Conservation (phyloP, 2,113 vertebrate genomes). For the Platanista minor region DNA sequence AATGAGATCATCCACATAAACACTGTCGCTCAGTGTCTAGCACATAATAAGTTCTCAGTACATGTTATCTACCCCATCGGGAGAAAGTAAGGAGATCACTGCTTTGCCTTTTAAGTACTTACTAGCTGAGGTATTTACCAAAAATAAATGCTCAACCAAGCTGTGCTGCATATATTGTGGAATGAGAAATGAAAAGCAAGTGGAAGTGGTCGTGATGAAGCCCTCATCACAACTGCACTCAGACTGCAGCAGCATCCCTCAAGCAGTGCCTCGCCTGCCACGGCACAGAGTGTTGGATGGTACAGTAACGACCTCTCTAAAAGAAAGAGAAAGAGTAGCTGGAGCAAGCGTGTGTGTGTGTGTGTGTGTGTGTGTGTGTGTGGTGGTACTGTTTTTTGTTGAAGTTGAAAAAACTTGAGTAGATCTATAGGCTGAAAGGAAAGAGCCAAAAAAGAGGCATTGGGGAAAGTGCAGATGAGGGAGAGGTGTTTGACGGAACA, state of each 20-base stretch:
- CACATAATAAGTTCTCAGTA: neutral
- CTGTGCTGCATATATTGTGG: neutral
- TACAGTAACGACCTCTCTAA: neutral
- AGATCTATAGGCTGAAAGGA: neutral
- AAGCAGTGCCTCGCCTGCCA: neutral
- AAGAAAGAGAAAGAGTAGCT: neutral
- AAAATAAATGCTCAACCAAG: neutral
- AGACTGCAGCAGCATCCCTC: neutral
- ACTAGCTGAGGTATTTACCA: neutral
- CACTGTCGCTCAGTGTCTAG: neutral
- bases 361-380: neutral
- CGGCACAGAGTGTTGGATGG: fast-evolving
- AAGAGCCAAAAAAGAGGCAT: neutral
- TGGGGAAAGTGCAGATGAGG: neutral
- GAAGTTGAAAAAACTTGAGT: neutral
- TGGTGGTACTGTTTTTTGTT: neutral
- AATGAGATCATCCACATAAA: neutral
- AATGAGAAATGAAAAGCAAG: neutral
- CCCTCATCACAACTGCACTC: neutral
- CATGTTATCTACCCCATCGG: neutral
- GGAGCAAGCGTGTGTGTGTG: no score
- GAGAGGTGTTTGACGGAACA: neutral
- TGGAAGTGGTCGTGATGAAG: neutral
- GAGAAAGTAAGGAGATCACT: neutral
- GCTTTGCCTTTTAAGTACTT: neutral